Evolutionary conservation across 64 coral and sea anemone species (phyloP).

Genomic region (Exaiptasia diaphana): DNA sequence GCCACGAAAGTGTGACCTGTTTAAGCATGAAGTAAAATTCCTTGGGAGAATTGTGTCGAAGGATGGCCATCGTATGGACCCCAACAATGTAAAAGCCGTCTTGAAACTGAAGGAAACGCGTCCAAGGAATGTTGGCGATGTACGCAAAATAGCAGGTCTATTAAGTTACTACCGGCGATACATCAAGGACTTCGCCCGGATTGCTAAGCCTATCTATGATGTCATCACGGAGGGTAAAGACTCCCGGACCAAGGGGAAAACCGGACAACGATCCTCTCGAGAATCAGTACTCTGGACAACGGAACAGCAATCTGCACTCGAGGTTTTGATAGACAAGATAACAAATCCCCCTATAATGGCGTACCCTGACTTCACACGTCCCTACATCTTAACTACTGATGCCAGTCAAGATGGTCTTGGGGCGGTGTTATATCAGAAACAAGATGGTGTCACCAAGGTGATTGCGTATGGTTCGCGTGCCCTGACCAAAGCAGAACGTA

Average conservation of each 20-base stretch:
- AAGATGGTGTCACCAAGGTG: neutral
- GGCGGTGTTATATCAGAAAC: neutral
- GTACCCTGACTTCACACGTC: neutral
- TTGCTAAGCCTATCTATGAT: constrained; percentile 33
- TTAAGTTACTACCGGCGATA: constrained; percentile 47
- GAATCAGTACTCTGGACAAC: neutral
- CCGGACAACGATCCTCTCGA: neutral
- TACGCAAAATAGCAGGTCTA: constrained; percentile 37
- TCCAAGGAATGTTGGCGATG: constrained; percentile 41
- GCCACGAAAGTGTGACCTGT: constrained; percentile 19
- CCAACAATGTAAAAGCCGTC: constrained; percentile 28
- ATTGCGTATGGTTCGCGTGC: neutral
- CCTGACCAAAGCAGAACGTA: neutral
- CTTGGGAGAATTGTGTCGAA: constrained; percentile 38
- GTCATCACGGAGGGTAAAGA: neutral
- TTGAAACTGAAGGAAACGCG: constrained; percentile 18
- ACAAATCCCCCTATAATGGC: constrained; percentile 11
- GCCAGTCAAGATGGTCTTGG: neutral
- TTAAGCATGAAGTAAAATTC: constrained; percentile 55
- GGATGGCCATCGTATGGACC: constrained; percentile 48
- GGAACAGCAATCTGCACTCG: constrained; percentile 19
- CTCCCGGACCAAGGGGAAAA: neutral
- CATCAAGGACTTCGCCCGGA: constrained; percentile 31
- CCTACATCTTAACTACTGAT: constrained; percentile 7
- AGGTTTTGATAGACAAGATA: constrained; percentile 7